Conservation (phyloP, 1,140 invertebrate species). For the Drosophila sturtevanti region DNA sequence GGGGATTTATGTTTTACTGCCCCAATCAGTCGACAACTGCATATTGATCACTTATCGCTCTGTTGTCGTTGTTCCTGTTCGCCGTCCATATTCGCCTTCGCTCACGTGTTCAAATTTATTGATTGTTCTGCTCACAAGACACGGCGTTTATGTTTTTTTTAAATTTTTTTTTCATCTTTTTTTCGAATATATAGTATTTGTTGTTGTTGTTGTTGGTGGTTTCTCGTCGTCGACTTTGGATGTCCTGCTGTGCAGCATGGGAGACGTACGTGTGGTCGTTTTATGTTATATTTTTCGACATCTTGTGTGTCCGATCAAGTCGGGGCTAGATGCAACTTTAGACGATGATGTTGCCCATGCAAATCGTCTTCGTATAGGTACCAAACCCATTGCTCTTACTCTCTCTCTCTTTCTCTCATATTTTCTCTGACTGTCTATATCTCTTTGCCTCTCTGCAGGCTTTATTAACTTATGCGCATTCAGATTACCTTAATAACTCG, state of each 20-base stretch:
- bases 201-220: conserved; percentile 15
- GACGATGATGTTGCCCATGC: conserved; percentile 54
- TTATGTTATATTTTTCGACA: conserved; percentile 81
- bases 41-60: conserved; percentile 70
- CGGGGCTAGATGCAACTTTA: conserved; percentile 60
- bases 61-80: conserved; percentile 41
- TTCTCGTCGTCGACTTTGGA: conserved; percentile 32
- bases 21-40: conserved; percentile 73
- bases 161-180: too few relatives aligned
- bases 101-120: conserved; percentile 82
- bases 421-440: neutral
- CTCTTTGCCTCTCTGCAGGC: conserved; percentile 19
- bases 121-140: conserved; percentile 77
- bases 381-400: conserved; percentile 1
- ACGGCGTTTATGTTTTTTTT: conserved; percentile 54
- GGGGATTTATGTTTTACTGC: conserved; percentile 41
- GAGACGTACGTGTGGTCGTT: conserved; percentile 81
- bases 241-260: conserved; percentile 78
- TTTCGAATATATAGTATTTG: conserved; percentile 9
- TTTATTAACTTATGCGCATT: conserved; percentile 81
- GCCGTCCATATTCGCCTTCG: conserved; percentile 60
- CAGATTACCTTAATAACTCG: conserved; percentile 82
- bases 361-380: conserved; percentile 48
- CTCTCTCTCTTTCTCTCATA: neutral
- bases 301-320: conserved; percentile 64